A percentile compares a stretch with the other conserved stretches of the same genome.
These are phyloP conservation scores for Parasteatoda tepidariorum DNA, from an alignment of 1,140 invertebrate species.

Conservation along the genomic window DNA sequence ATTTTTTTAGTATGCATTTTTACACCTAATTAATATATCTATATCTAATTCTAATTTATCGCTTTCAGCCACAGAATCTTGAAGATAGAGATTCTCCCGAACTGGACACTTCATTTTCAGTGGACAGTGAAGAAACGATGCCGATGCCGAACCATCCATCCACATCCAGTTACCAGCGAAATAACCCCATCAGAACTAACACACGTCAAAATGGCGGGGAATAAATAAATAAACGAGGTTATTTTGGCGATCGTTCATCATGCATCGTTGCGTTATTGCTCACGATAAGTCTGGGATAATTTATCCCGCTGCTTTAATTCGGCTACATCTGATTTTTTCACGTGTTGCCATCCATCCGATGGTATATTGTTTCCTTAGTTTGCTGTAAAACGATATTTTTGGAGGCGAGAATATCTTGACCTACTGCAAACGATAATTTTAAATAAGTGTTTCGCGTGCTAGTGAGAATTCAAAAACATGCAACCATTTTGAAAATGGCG, in stretches of 20 bases:
- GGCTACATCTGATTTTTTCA: neutral
- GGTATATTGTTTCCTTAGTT: neutral
- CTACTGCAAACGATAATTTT: neutral
- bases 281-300: neutral
- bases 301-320: neutral
- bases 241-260: neutral
- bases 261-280: neutral
- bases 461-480: neutral
- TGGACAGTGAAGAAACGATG: constrained; percentile 21
- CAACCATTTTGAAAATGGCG: neutral
- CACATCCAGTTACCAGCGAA: neutral
- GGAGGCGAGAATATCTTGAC: neutral
- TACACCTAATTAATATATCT: too few relatives aligned
- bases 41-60: too few relatives aligned
- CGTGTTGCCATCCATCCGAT: neutral
- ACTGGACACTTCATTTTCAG: constrained; percentile 21
- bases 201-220: neutral
- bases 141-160: neutral
- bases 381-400: neutral
- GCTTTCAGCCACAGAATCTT: constrained; percentile 16
- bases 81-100: constrained; percentile 17
- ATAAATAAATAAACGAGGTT: neutral
- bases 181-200: neutral
- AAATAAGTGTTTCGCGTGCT: neutral
- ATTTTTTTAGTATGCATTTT: too few relatives aligned